phyloP scores from a whole-genome alignment of 2,888 invertebrate genomes.

The Netelia inedita region DNA sequence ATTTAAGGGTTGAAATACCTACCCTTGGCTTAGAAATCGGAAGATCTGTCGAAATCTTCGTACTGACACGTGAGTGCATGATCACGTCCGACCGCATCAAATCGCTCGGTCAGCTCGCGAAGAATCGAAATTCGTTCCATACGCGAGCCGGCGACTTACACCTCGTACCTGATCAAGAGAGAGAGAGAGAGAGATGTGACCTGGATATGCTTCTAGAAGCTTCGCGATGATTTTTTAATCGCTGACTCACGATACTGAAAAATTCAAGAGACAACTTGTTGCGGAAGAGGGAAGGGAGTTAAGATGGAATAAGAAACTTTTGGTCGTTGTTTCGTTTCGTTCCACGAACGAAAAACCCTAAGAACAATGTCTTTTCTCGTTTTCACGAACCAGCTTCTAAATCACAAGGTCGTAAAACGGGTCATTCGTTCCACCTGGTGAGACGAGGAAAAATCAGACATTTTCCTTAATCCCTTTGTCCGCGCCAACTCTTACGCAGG shows the following conservation, averaged over 20 bases:
- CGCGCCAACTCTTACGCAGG: background rate
- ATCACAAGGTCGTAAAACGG: slow-evolving; percentile 26
- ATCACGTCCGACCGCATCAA: slow-evolving; percentile 8
- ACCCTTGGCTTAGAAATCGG: too few relatives aligned
- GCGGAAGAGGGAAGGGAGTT: background rate
- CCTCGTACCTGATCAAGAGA: slow-evolving; percentile 19
- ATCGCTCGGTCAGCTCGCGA: slow-evolving; percentile 2
- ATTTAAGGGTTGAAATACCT: too few relatives aligned
- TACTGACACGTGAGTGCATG: background rate
- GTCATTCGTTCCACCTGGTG: slow-evolving; percentile 8
- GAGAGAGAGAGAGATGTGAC: slow-evolving; percentile 8
- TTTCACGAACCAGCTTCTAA: background rate
- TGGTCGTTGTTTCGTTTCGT: background rate
- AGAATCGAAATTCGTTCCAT: slow-evolving; percentile 51
- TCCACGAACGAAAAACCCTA: background rate
- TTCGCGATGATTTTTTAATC: background rate
- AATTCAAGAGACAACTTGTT: slow-evolving; percentile 36
- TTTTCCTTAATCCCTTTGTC: background rate
- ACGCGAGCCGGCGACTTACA: background rate
- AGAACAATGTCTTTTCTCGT: background rate
- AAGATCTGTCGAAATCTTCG: background rate
- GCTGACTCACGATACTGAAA: background rate
- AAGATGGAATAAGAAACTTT: background rate
- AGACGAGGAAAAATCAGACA: slow-evolving; percentile 15
- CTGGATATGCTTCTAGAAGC: slow-evolving; percentile 13